Percentiles rank a stretch among this genome's conserved stretches.
Conservation (phyloP, 2,113 vertebrate species). For the Natator depressus region DNA sequence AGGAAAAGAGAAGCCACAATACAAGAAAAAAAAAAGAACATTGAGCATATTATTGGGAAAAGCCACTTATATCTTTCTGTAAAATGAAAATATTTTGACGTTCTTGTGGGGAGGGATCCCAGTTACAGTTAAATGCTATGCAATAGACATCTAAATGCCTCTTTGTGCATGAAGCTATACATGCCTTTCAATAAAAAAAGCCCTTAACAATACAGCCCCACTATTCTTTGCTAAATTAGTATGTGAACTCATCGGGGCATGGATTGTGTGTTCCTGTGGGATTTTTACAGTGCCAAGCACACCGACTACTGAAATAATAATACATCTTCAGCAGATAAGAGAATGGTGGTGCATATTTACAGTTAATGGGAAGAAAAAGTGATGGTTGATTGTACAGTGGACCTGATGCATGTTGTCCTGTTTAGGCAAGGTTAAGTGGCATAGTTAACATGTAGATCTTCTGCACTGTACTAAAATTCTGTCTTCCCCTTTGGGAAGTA, state of each 20-base stretch:
- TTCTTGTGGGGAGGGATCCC: background rate
- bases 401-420: background rate
- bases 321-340: background rate
- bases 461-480: too few species aligned
- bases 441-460: background rate
- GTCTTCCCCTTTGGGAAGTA: background rate
- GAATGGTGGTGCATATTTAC: background rate
- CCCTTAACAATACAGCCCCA: background rate
- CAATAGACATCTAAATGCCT: background rate
- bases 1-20: background rate
- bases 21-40: background rate
- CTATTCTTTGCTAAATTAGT: background rate
- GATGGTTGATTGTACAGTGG: background rate
- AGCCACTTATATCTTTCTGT: too few species aligned
- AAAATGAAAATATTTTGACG: background rate
- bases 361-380: background rate
- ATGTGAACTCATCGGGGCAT: accelerated
- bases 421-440: background rate
- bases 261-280: background rate
- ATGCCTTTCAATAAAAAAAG: background rate
- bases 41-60: background rate
- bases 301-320: background rate
- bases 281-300: background rate
- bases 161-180: background rate
- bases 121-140: background rate